Evolutionary conservation across 2,888 invertebrate genomes (phyloP), one percentile per base, ranked within the genome.

Genomic region (Chrysina gloriosa): DNA sequence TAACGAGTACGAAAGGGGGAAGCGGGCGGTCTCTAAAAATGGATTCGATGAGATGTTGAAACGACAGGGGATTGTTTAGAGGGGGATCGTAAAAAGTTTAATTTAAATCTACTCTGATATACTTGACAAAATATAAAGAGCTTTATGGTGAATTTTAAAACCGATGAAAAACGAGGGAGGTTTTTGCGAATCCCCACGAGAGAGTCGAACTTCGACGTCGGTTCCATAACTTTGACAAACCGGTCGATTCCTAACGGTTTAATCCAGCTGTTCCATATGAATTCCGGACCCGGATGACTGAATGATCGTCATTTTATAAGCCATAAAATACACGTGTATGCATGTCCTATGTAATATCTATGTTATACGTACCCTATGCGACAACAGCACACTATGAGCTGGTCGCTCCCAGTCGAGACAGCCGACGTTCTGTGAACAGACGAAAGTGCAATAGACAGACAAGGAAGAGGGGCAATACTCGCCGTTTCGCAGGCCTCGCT

Each of bases 391-490:
- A 88, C 89, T 91, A 92, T 85, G 90, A 89, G 88, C 89, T 90
- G 87, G 87, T 89, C 89, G 92, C 91, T 89, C 90, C 93, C 88
- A 93, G 90, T 86, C 94, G 93, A 87, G 92, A 90, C 88, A 92
- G 92, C 89, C 94, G 94, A 89, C 94, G 93, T 93, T 94, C 94
- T 94, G 94, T 83, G 89, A 88, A 92, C 90, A 82, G 77, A 80
- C 74, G 39, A 77, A 73, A 68, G 34, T 63, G 72, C 74, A 76
- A 63, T 67, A 34, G 27, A 67, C 67, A 42, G 25, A 67, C 50
- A 63, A 21, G 56, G 56, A 14, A 52, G 31, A n/a, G 65, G 16
- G 23, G 31, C 56, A 56, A 50, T 25, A 50, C 23, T 48, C 36
- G 42, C 4, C n/a, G 42, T 27, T 42, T 61, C 58, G 19, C 25